phyloP scores from a whole-genome alignment of 2,113 vertebrate species.

The rabbit (Oryctolagus cuniculus) region mOryCun1.1 NC_091451.1:17661501-17662000 shows the following conservation, averaged over 20 bases:
- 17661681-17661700: neutral
- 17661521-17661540: too few relatives aligned
- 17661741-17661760: neutral
- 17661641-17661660: neutral
- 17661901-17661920: neutral
- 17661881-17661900: neutral
- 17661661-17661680: neutral
- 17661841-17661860: neutral
- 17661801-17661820: neutral
- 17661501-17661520: too few relatives aligned
- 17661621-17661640: too few relatives aligned
- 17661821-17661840: neutral
- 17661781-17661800: neutral
- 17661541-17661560: too few relatives aligned
- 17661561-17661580: too few relatives aligned
- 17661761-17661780: neutral
- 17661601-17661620: too few relatives aligned
- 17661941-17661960: neutral
- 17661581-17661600: too few relatives aligned
- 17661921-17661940: neutral
- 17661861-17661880: rapidly evolving
- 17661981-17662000: too few relatives aligned
- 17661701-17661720: neutral
- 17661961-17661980: neutral
- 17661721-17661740: neutral